A percentile compares a stretch with the other conserved stretches of the same genome.
These are phyloP conservation scores for Falco peregrinus DNA, from an alignment of 2,797 vertebrate genomes.

Conservation along the genomic window DNA sequence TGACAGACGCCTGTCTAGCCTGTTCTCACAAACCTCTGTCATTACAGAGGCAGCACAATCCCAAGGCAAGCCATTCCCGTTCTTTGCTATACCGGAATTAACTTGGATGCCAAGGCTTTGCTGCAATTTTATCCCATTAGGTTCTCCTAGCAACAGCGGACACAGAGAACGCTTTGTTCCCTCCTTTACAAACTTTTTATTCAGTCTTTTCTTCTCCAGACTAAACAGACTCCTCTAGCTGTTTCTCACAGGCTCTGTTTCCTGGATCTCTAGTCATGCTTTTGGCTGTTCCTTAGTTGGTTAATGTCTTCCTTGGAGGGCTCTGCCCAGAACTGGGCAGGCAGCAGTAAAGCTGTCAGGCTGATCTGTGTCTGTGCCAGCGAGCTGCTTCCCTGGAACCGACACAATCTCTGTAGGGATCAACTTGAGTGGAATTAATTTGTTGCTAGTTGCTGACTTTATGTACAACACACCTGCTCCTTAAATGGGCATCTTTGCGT, in stretches of 20 bases:
- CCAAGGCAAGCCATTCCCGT: background rate
- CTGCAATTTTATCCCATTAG: background rate
- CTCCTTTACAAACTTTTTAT: background rate
- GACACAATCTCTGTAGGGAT: background rate
- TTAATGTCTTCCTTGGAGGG: background rate
- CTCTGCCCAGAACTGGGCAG: background rate
- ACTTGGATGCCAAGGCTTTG: background rate
- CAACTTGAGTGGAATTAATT: background rate
- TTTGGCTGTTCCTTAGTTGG: background rate
- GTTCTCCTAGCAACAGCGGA: background rate
- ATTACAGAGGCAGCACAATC: background rate
- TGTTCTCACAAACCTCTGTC: constrained; percentile 4
- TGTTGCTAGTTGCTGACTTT: background rate
- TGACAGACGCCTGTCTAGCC: constrained; percentile 1
- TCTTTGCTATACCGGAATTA: background rate
- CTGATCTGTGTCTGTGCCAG: background rate
- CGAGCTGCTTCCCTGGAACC: background rate
- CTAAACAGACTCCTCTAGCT: background rate
- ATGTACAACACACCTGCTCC: constrained; percentile 1
- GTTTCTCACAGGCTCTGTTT: background rate
- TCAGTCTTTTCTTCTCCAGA: background rate
- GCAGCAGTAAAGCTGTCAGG: background rate
- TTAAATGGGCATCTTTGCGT: background rate
- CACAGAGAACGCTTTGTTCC: background rate
- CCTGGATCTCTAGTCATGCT: background rate